phyloP scores from a whole-genome alignment of 2,888 invertebrate genomes.

The Amphipoea oculea region DNA sequence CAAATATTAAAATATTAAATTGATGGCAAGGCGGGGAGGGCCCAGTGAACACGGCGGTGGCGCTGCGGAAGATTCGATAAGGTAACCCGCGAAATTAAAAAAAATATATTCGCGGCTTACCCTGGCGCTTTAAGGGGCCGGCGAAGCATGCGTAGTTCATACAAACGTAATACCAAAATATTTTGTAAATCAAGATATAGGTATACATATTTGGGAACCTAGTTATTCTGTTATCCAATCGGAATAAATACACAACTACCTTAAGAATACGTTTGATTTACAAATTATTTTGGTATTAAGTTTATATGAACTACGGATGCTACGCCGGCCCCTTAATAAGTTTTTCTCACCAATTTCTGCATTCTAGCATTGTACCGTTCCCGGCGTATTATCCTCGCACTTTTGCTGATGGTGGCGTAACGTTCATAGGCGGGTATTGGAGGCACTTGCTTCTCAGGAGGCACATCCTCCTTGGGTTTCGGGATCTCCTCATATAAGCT shows the following conservation, averaged over 20 bases:
- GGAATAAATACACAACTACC: too few relatives aligned
- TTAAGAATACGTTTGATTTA: too few relatives aligned
- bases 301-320: too few relatives aligned
- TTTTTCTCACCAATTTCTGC: constrained; percentile 76
- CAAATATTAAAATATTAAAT: not conserved
- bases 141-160: too few relatives aligned
- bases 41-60: not conserved
- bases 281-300: too few relatives aligned
- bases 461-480: constrained; percentile 82
- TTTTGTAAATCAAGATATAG: too few relatives aligned
- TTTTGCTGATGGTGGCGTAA: constrained; percentile 85
- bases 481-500: constrained; percentile 86
- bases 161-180: too few relatives aligned
- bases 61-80: too few relatives aligned
- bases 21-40: not conserved
- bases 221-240: too few relatives aligned
- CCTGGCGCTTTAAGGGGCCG: too few relatives aligned
- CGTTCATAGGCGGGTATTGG: constrained; percentile 84
- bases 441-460: constrained; percentile 84
- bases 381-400: constrained; percentile 81
- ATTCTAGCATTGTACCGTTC: constrained; percentile 81
- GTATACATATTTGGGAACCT: too few relatives aligned
- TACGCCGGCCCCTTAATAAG: too few relatives aligned
- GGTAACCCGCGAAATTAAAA: not conserved
- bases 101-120: not conserved